Evolutionary conservation across 1,140 invertebrate species (phyloP), one percentile per base, ranked within the genome.

Genomic region (Pogonognathellus flavescens): DNA sequence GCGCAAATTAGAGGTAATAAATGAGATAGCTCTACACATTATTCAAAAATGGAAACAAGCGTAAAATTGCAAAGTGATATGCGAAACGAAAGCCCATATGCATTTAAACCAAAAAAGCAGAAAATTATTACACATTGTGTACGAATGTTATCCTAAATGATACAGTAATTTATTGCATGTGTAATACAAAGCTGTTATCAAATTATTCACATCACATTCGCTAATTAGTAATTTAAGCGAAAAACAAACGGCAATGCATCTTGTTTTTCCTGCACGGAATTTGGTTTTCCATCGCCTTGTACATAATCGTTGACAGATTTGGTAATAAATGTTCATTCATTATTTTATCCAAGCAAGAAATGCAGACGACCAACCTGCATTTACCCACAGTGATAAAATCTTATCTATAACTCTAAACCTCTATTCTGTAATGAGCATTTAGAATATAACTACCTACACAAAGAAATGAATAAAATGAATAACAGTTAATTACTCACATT

Each of bases 171-270:
- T n/a, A 41, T 41, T 41, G 31, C 31, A 41, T 6, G 31, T 6
- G 31, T 41, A n/a, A 57, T 57, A 57, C 11, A 57, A 57, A 57
- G 11, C 9, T 57, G 11, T 49, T 76, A 76, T 50, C 70, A 18
- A n/a, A n/a, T n/a, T 50, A 76, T 76, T 76, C 70, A 76, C 31
- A 76, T 76, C 70, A 76, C 70, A 76, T 76, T 16, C 9, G 16
- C 41, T 76, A 76, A 76, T 76, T 76, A n/a, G 8, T 16, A 76
- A 76, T 49, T 76, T 49, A 76, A 49, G 18, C 7, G 31, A 0
- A 9, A 76, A 76, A 76, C 41, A 25, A 76, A 76, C 49, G 25
- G 62, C 62, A 31, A 76, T 76, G 41, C 41, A 76, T 76, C 41
- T 76, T 72, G 31, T 66, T 66, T 31, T 66, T 2, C 62, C 14